Conservation (phyloP, 2,888 invertebrate species). For the Ophion costatus region DNA sequence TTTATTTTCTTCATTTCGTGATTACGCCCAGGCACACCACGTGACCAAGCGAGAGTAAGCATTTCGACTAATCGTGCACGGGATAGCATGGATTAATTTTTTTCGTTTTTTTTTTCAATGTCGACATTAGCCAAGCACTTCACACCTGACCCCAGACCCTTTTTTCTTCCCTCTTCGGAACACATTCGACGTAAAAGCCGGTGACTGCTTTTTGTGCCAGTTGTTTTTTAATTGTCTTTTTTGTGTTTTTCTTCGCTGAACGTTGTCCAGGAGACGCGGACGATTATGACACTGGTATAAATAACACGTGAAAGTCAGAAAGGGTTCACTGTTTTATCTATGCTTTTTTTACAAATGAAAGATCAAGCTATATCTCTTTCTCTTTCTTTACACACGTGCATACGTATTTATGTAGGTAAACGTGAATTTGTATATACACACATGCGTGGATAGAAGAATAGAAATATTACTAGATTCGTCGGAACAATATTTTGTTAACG, state of each 20-base stretch:
- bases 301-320: slow-evolving; percentile 22
- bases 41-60: not conserved
- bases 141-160: slow-evolving; percentile 19
- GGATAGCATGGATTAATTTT: not conserved
- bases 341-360: not conserved
- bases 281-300: not conserved
- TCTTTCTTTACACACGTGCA: not conserved
- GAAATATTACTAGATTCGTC: too few species aligned
- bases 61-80: not conserved
- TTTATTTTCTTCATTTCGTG: slow-evolving; percentile 1
- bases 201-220: not conserved
- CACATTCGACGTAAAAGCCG: slow-evolving; percentile 20
- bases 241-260: not conserved
- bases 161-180: not conserved
- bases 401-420: not conserved
- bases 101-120: not conserved
- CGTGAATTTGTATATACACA: too few species aligned
- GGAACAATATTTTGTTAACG: too few species aligned
- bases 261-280: not conserved
- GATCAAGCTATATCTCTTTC: not conserved
- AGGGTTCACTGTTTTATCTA: slow-evolving; percentile 5
- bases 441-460: too few species aligned
- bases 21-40: not conserved
- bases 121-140: not conserved
- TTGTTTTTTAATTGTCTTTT: not conserved